A percentile compares a stretch with the other conserved stretches of the same genome.
Conservation (phyloP, 1,140 invertebrate species). For the Musca domestica region DNA sequence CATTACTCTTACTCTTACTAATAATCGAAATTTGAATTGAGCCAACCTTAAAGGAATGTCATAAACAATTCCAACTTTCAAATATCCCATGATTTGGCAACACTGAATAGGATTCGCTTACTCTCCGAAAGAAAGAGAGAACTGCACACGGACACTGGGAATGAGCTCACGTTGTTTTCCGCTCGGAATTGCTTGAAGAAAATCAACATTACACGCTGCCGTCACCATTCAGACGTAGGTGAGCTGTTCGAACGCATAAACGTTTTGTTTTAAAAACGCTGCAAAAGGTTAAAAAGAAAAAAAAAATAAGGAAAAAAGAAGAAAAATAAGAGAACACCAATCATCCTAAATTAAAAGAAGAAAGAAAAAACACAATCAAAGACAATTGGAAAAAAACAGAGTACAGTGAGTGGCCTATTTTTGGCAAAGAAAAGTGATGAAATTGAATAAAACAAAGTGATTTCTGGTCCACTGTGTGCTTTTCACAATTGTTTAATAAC, state of each 20-base stretch:
- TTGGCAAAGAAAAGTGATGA: constrained; percentile 1
- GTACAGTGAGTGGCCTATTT: constrained; percentile 5
- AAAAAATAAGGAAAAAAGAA: not conserved
- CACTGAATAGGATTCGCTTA: too few relatives aligned
- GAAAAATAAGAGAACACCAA: not conserved
- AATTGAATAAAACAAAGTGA: not conserved
- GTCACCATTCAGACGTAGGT: constrained; percentile 19
- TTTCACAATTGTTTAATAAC: not conserved
- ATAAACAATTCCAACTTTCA: too few relatives aligned
- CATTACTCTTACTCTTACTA: too few relatives aligned
- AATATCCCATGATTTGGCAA: too few relatives aligned
- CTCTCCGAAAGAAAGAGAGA: not conserved
- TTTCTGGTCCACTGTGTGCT: too few relatives aligned
- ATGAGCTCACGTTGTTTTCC: constrained; percentile 1
- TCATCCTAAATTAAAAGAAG: not conserved
- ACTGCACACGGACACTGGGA: constrained; percentile 5
- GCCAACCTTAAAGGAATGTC: too few relatives aligned
- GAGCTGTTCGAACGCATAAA: constrained; percentile 18
- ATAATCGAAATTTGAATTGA: too few relatives aligned
- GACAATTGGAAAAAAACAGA: not conserved
- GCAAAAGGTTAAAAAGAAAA: not conserved
- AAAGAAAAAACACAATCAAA: not conserved
- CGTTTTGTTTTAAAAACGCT: constrained; percentile 10
- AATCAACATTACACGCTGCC: constrained; percentile 14
- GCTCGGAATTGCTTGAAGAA: not conserved